These are phyloP conservation scores for Alsophila aescularia DNA, from an alignment of 2,888 invertebrate species.

Conservation along the genomic window DNA sequence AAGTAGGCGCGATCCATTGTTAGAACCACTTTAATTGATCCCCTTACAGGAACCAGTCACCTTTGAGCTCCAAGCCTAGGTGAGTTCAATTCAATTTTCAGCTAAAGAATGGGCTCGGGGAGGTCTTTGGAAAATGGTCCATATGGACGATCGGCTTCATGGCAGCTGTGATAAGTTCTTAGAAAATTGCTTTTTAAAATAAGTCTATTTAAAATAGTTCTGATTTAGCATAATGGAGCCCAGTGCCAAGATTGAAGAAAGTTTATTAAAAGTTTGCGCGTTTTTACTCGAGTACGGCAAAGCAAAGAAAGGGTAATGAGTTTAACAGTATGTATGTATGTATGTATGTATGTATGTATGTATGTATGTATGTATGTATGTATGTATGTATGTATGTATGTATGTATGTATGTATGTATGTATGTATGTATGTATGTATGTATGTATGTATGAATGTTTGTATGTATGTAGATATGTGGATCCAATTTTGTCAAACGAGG, in stretches of 20 bases:
- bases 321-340: too few species aligned
- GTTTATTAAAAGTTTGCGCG: background rate
- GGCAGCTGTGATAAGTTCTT: background rate
- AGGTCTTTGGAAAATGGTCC: constrained; percentile 3
- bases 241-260: background rate
- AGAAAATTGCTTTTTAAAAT: background rate
- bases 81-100: background rate
- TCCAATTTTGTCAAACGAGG: too few species aligned
- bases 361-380: too few species aligned
- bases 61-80: background rate
- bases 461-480: too few species aligned
- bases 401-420: too few species aligned
- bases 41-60: background rate
- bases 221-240: background rate
- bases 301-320: too few species aligned
- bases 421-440: too few species aligned
- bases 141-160: background rate
- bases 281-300: too few species aligned
- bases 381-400: too few species aligned
- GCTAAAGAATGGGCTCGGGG: background rate
- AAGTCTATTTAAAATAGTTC: background rate
- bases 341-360: too few species aligned
- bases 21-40: constrained; percentile 9
- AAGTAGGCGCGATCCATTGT: constrained; percentile 8
- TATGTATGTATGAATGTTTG: too few species aligned